These are phyloP conservation scores for Brachypodius melanocephalos DNA, from an alignment of 2,113 vertebrate species.

Conservation along the genomic window DNA sequence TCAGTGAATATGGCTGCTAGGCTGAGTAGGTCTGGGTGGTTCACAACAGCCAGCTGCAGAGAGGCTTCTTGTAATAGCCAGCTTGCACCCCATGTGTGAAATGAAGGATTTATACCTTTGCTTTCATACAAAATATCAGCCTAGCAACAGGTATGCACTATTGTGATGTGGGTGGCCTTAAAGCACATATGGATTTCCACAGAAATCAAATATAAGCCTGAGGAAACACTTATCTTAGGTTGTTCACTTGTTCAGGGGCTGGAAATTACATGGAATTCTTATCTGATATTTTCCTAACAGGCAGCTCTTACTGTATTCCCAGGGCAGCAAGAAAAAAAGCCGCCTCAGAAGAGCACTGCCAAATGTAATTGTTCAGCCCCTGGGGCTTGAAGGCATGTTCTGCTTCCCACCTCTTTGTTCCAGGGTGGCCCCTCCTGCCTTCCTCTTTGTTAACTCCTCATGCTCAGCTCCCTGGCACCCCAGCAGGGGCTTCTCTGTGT, in stretches of 20 bases:
- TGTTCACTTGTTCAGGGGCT: constrained; percentile 69
- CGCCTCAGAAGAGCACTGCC: constrained; percentile 34
- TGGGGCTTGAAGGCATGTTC: constrained; percentile 54
- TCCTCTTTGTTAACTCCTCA: constrained; percentile 40
- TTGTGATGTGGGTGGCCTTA: constrained; percentile 69
- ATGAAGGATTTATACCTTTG: constrained; percentile 23
- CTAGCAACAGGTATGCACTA: constrained; percentile 21
- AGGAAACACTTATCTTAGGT: constrained; percentile 67
- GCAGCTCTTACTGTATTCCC: constrained; percentile 57
- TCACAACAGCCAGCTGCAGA: neutral
- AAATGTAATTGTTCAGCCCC: constrained; percentile 43
- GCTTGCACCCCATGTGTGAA: neutral
- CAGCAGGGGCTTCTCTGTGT: neutral
- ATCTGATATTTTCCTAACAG: constrained; percentile 72
- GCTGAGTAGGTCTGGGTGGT: neutral
- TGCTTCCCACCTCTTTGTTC: constrained; percentile 68
- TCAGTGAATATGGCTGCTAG: accelerated
- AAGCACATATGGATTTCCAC: constrained; percentile 44
- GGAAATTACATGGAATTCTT: constrained; percentile 72
- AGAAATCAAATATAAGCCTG: constrained; percentile 69
- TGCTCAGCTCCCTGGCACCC: neutral
- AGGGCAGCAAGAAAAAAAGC: constrained; percentile 42
- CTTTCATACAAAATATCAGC: constrained; percentile 25
- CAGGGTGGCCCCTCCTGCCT: constrained; percentile 68
- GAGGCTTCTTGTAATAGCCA: neutral